phyloP scores from a whole-genome alignment of 2,113 vertebrate species.

The Hypanus sabinus region DNA sequence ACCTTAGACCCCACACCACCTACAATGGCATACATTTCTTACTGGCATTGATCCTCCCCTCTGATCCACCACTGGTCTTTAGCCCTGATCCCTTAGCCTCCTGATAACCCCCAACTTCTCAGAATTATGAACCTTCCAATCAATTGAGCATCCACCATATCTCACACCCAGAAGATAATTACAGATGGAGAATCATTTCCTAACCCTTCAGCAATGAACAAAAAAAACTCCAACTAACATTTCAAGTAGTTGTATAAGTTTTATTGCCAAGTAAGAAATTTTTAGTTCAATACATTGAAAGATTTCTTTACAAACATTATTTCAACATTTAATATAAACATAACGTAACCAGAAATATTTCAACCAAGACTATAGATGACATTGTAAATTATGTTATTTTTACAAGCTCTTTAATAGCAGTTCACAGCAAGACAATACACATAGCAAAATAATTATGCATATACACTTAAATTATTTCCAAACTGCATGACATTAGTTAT shows the following conservation, averaged over 20 bases:
- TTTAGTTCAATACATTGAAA: constrained; percentile 83
- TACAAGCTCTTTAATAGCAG: constrained; percentile 21
- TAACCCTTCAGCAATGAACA: background rate
- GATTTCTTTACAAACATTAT: constrained; percentile 66
- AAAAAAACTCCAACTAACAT: background rate
- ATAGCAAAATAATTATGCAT: constrained; percentile 26
- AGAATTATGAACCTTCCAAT: no score
- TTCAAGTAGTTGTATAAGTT: constrained; percentile 55
- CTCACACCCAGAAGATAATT: no score
- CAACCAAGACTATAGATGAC: constrained; percentile 31
- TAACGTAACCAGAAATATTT: constrained; percentile 26
- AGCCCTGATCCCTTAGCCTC: no score
- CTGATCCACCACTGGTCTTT: no score
- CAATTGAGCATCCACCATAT: no score
- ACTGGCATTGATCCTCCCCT: no score
- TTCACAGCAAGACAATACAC: constrained; percentile 34
- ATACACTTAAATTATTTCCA: constrained; percentile 29
- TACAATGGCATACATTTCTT: no score
- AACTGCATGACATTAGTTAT: constrained; percentile 3
- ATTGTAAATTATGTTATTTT: constrained; percentile 28
- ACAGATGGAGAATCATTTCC: background rate
- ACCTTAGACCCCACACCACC: no score
- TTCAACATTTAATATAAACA: constrained; percentile 28
- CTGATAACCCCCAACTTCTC: no score
- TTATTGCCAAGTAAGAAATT: constrained; percentile 99